Conservation (phyloP, 2,888 invertebrate genomes). For the Xestobium rufovillosum region DNA sequence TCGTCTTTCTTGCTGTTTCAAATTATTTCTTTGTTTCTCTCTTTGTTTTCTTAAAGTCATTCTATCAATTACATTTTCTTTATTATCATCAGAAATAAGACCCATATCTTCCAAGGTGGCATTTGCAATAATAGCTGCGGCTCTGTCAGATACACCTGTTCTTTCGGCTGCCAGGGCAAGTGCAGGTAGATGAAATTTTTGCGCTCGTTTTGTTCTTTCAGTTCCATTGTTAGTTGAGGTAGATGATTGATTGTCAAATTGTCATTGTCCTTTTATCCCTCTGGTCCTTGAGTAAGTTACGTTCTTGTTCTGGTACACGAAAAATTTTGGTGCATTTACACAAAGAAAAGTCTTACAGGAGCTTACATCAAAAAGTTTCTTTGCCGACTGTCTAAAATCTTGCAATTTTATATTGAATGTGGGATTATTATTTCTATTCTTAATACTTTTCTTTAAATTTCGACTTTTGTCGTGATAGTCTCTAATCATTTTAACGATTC, state of each 20-base stretch:
- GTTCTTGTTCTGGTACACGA: conserved; percentile 3
- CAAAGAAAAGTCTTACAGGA: background rate
- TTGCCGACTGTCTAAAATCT: background rate
- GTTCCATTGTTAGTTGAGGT: background rate
- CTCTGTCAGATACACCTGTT: conserved; percentile 17
- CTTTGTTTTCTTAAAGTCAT: conserved; percentile 8
- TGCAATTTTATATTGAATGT: conserved; percentile 2
- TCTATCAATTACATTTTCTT: conserved; percentile 11
- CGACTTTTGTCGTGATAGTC: too few species aligned
- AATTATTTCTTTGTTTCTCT: conserved; percentile 6
- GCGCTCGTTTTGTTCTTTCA: conserved; percentile 3
- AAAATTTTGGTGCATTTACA: conserved; percentile 4
- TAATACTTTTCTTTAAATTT: too few species aligned
- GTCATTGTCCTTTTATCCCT: conserved; percentile 2
- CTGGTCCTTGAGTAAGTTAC: conserved; percentile 3
- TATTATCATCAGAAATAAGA: conserved; percentile 12
- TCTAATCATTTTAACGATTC: too few species aligned
- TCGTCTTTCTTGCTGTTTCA: conserved; percentile 4
- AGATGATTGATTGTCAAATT: background rate
- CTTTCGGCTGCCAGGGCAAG: conserved; percentile 16
- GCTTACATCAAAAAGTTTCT: too few species aligned
- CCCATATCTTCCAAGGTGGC: conserved; percentile 17
- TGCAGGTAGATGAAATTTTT: conserved; percentile 7
- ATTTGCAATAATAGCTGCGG: conserved; percentile 17
- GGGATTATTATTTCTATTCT: too few species aligned